Evolutionary conservation across 2,113 vertebrate species (phyloP), one percentile per base, ranked within the genome.

Genomic region (Nothoprocta perdicaria): DNA sequence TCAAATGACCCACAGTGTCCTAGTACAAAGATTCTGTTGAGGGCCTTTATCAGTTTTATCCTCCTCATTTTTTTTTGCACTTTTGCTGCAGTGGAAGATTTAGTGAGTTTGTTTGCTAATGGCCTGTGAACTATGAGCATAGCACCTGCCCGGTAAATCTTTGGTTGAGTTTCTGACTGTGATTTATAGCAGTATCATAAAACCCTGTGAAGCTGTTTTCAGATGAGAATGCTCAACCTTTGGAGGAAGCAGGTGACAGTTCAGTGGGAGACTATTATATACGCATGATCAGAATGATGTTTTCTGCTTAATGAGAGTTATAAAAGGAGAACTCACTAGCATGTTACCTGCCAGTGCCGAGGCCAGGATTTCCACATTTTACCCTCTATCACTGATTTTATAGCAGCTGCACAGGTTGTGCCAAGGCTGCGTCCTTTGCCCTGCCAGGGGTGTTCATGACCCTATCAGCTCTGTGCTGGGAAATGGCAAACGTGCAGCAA

Each of bases 371-470:
- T 90, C 67, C 61, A 35, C 80, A 45, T 87, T 89, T 74, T 81
- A 63, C 78, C 67, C 77, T 69, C 58, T 27, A 63, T 68, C 2
- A 1, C 43, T 69, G 53, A 58, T 6, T 35, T 33, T 61, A 67
- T 48, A 31, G 83, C 46, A 61, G 46, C 86, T 77, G 80, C 83
- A 69, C 29, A 0, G 52, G 24, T 86, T 82, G 71, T 74, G 63
- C 84, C 74, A 55, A 84, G 92, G 84, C 62, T 63, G 68, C 86
- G 50, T 96, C 94, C 81, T 72, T 96, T 90, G 88, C 93, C 73
- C 63, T 86, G 86, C 88, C 92, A 87, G 89, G 74, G 79, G 79
- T 85, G 91, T 94, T 93, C 62, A 35, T 0, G 6, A 81, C 1
- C 0, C 87, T 92, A 33, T 87, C 89, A 89, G 58, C 84, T 85